A percentile compares a stretch with the other conserved stretches of the same genome.
These are phyloP conservation scores for Microplitis manilae DNA, from an alignment of 2,888 invertebrate genomes.

Conservation along the genomic window DNA sequence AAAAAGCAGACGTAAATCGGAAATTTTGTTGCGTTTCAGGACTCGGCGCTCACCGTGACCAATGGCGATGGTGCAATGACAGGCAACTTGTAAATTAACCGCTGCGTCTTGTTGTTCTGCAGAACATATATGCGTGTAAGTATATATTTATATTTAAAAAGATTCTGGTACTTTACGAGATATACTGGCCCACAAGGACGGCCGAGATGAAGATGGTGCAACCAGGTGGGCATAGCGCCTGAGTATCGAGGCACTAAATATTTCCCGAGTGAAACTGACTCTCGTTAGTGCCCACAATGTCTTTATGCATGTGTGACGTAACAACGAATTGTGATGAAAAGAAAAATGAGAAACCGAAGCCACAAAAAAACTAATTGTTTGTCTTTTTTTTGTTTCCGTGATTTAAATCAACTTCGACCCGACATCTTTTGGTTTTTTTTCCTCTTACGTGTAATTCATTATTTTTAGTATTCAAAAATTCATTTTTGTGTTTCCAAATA, in stretches of 20 bases:
- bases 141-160: constrained; percentile 1
- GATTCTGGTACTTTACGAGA: not conserved
- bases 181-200: not conserved
- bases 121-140: not conserved
- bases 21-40: constrained; percentile 29
- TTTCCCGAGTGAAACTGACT: constrained; percentile 23
- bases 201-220: constrained; percentile 37
- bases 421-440: not conserved
- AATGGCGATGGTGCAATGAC: constrained; percentile 41
- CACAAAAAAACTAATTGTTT: constrained; percentile 6
- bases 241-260: constrained; percentile 12
- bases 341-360: not conserved
- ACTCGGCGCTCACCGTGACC: constrained; percentile 40
- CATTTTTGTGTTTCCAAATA: constrained; percentile 2
- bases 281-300: constrained; percentile 20
- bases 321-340: constrained; percentile 9
- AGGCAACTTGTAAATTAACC: constrained; percentile 21
- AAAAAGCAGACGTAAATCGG: constrained; percentile 23
- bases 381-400: not conserved
- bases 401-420: not conserved
- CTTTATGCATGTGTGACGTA: not conserved
- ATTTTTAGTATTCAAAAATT: not conserved
- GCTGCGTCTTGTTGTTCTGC: not conserved
- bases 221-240: constrained; percentile 42
- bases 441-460: constrained; percentile 2